phyloP scores from a whole-genome alignment of 2,797 vertebrate genomes.

The Trachops cirrhosus region DNA sequence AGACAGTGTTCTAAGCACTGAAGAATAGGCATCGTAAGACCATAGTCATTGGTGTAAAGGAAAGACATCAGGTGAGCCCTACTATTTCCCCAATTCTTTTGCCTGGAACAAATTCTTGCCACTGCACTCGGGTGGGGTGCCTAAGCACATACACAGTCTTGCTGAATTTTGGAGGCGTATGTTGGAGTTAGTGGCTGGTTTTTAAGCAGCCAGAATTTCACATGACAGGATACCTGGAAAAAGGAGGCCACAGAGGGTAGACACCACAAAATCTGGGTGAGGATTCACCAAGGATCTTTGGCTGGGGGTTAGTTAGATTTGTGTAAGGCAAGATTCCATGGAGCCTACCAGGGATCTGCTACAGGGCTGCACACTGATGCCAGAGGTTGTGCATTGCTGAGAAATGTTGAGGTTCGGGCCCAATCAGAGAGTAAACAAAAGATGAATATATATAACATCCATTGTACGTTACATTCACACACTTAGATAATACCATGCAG shows the following conservation, averaged over 20 bases:
- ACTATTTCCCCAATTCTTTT: background rate
- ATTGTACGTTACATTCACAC: background rate
- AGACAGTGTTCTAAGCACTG: background rate
- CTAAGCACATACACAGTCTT: background rate
- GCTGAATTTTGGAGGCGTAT: background rate
- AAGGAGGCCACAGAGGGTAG: background rate
- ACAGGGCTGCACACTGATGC: background rate
- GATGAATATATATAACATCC: background rate
- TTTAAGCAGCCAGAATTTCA: background rate
- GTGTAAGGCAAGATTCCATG: background rate
- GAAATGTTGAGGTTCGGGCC: background rate
- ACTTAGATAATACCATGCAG: background rate
- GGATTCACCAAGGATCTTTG: background rate
- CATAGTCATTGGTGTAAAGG: background rate
- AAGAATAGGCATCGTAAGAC: background rate
- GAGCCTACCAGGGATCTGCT: background rate
- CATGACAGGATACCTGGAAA: background rate
- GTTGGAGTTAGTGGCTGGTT: background rate
- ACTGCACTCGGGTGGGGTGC: background rate
- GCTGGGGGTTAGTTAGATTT: background rate
- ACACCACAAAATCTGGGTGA: background rate
- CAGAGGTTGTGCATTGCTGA: background rate
- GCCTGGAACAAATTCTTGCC: background rate
- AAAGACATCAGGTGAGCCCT: background rate
- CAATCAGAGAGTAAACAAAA: background rate